Evolutionary conservation across 2,888 invertebrate species (phyloP).

Genomic region (Subacronicta megacephala): DNA sequence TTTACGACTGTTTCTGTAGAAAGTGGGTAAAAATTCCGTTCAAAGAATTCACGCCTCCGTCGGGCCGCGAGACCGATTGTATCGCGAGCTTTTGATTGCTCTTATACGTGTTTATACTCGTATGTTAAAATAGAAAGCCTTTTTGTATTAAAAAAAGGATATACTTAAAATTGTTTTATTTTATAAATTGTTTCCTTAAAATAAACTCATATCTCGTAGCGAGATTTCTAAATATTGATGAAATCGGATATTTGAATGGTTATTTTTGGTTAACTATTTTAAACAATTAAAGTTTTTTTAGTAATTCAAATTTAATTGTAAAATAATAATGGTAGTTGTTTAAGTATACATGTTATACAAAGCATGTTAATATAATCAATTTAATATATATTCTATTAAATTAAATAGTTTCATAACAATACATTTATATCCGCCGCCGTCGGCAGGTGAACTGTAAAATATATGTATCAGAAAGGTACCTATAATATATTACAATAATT

Average conservation of each 20-base stretch:
- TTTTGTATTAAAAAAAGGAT: conserved; percentile 13
- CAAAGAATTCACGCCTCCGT: conserved; percentile 55
- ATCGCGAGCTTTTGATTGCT: conserved; percentile 51
- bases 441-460: background rate
- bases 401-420: background rate
- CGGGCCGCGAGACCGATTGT: conserved; percentile 47
- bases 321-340: too few relatives aligned
- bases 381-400: background rate
- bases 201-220: background rate
- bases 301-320: too few relatives aligned
- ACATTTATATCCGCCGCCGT: background rate
- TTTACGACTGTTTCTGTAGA: conserved; percentile 55
- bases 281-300: too few relatives aligned
- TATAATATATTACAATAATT: too few relatives aligned
- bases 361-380: too few relatives aligned
- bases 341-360: too few relatives aligned
- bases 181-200: background rate
- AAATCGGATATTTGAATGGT: background rate
- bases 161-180: conserved; percentile 1
- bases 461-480: too few relatives aligned
- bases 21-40: conserved; percentile 56
- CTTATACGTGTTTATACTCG: conserved; percentile 49
- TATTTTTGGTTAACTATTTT: background rate
- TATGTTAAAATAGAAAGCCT: conserved; percentile 51
- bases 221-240: background rate